phyloP scores from a whole-genome alignment of 2,113 vertebrate species.

The Falco punctatus region DNA sequence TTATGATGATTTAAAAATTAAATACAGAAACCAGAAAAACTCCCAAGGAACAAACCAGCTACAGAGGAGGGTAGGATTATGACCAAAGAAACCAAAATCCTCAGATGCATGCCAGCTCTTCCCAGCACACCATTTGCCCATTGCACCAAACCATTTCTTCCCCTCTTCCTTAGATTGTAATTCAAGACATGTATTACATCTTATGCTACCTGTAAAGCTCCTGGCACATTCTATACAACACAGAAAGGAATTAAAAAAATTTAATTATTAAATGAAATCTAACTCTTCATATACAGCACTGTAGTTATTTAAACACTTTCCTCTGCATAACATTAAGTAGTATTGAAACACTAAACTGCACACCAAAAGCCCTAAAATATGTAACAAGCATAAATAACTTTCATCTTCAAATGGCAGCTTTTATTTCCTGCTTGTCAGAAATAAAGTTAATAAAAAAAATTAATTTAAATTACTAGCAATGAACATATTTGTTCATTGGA shows the following conservation, averaged over 20 bases:
- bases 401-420: background rate
- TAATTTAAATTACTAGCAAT: background rate
- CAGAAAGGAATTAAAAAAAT: background rate
- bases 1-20: background rate
- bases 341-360: background rate
- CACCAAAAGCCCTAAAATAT: background rate
- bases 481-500: background rate
- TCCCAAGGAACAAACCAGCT: background rate
- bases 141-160: background rate
- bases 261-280: background rate
- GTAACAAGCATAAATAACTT: background rate
- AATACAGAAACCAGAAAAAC: background rate
- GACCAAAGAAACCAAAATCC: background rate
- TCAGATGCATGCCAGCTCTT: background rate
- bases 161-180: background rate
- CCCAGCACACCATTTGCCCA: background rate
- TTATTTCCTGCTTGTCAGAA: background rate
- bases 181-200: background rate
- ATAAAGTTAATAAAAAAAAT: background rate
- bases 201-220: background rate
- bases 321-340: background rate
- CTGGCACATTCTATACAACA: background rate
- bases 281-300: background rate
- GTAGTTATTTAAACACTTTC: background rate
- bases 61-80: background rate